Base-by-base conservation (phyloP, 2,888 invertebrate species). In the Scaptomyza parva region DNA sequence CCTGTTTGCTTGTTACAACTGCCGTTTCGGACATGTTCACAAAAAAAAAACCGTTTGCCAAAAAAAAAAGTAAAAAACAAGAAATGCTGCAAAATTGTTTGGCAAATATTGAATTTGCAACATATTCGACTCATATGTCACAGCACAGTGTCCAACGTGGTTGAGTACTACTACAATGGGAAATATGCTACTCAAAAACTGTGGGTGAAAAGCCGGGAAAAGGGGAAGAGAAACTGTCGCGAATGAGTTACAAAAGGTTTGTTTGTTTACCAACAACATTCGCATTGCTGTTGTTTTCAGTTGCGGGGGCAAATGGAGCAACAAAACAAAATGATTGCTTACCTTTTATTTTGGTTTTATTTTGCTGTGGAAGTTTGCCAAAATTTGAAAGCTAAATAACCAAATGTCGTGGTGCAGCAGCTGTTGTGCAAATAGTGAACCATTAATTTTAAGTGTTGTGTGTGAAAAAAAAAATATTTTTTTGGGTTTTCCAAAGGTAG, bases 91-190 rank as follows among this genome's bases (percentile, higher is more conserved):
- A 83, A 90, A 90, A 89, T 90, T 89, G 90, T 88, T 88, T 85
- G 82, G 90, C 86, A 90, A 90, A 90, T 90, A 90, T 90, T 90
- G 90, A 90, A 89, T 88, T 89, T 89, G 89, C 90, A 89, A 89
- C 89, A 90, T 89, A 87, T 87, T 89, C 90, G 89, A 79, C 80
- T 83, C 88, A 86, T 78, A 76, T 88, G 89, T 83, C 82, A 88
- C 76, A 85, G 48, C 53, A 17, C 37, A n/a, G n/a, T 17, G 9
- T 37, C 9, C 17, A 9, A 14, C 8, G 2, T 37, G 8, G 17
- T 37, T 17, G 17, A n/a, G n/a, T n/a, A n/a, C 45, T 39, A 30
- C 17, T 8, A 76, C 73, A 71, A 61, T 67, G 57, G 57, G 57
- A 59, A 39, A 44, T 39, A 48, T 45, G 39, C 14, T 22, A 26